Evolutionary conservation across 2,888 invertebrate genomes (phyloP), one percentile per base, ranked within the genome.

Genomic region (Phrixothrix hirtus): DNA sequence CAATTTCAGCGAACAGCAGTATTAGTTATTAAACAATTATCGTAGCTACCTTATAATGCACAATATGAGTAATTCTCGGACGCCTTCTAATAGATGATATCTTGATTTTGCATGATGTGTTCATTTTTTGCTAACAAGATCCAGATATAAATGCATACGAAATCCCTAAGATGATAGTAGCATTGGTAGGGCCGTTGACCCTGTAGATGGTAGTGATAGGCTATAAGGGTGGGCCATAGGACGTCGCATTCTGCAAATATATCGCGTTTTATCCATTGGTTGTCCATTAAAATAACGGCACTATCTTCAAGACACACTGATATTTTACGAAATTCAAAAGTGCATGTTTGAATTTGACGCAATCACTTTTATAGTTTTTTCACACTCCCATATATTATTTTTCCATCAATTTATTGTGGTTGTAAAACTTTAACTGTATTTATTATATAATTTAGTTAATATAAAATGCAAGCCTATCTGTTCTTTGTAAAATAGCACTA

Each of bases 191-290:
- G 59, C 41, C 66, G 57, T 70, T 68, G 68, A 69, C 68, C 69
- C 64, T 57, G 48, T 56, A 69, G 70, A 69, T 70, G 69, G 69
- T 69, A 67, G 64, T 69, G 70, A 70, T 69, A 69, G 66, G 60
- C 56, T 55, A 52, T n/a, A 54, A 59, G 69, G 68, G 69, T 69
- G 69, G 69, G 69, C 66, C 61, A 64, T 61, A 61, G 62, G 61
- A 67, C n/a, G 65, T 69, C 65, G 64, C 65, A 62, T 65, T 63
- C 66, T 61, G 65, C 62, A 66, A 68, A 65, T 68, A 65, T 66
- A 65, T 65, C 65, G 65, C 64, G 60, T 50, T 47, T 57, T 49
- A 51, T 61, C 60, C 62, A 61, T 63, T 65, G 59, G 58, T 59
- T 65, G 66, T 65, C 66, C 65, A 66, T 67, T 66, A 67, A 64